Percentiles rank a stretch among this genome's conserved stretches.
These are phyloP conservation scores for Mormyrus iriodes DNA, from an alignment of 2,113 vertebrate species.

Conservation along the genomic window DNA sequence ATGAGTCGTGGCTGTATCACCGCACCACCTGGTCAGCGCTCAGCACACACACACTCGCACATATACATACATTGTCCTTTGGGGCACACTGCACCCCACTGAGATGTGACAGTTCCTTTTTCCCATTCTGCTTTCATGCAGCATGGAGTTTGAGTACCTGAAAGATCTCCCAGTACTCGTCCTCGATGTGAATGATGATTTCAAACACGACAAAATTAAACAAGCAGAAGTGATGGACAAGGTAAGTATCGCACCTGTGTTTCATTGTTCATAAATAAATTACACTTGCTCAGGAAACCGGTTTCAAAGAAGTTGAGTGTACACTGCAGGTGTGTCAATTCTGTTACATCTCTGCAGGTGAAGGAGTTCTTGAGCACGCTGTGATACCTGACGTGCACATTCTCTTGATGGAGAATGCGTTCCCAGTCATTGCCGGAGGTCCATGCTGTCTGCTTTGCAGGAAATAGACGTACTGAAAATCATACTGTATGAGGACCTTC, in stretches of 20 bases:
- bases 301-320: background rate
- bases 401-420: background rate
- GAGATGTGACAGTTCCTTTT: background rate
- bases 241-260: slow-evolving; percentile 38
- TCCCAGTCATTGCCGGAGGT: too few species aligned
- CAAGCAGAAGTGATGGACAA: slow-evolving; percentile 64
- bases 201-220: slow-evolving; percentile 72
- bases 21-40: slow-evolving; percentile 61
- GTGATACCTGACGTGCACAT: background rate
- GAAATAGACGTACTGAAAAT: background rate
- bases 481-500: background rate
- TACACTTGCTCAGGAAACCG: background rate
- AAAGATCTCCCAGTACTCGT: slow-evolving; percentile 66
- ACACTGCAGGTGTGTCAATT: background rate
- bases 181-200: slow-evolving; percentile 71
- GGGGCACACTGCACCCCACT: background rate
- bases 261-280: background rate
- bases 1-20: slow-evolving; percentile 70
- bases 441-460: background rate
- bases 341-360: slow-evolving; percentile 1
- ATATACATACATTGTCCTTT: background rate
- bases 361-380: slow-evolving; percentile 15
- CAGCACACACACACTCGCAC: too few species aligned
- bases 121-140: slow-evolving; percentile 27
- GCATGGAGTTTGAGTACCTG: slow-evolving; percentile 70